A percentile compares a stretch with the other conserved stretches of the same genome.
phyloP scores from a whole-genome alignment of 2,113 vertebrate genomes.

The Podiceps cristatus region DNA sequence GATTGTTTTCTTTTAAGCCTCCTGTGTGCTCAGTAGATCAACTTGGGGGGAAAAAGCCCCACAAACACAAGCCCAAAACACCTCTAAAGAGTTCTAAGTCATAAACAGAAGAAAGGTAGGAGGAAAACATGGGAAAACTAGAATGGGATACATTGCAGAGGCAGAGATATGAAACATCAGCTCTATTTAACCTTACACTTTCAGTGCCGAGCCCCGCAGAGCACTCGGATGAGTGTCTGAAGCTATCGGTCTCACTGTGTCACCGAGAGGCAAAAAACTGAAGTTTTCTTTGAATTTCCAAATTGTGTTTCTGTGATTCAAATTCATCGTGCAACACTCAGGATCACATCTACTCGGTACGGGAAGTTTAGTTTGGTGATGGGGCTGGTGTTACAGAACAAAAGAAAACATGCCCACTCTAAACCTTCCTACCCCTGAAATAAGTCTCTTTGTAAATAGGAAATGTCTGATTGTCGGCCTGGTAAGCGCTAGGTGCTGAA shows the following conservation, averaged over 20 bases:
- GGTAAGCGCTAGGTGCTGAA: not conserved
- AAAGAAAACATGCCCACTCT: not conserved
- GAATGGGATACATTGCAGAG: not conserved
- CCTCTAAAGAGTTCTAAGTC: not conserved
- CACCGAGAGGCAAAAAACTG: not conserved
- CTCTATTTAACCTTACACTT: not conserved
- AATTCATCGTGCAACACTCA: fast-evolving
- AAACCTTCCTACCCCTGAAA: not conserved
- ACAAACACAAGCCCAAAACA: not conserved
- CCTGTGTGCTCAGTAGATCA: fast-evolving
- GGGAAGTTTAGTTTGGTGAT: not conserved
- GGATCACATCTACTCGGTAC: fast-evolving
- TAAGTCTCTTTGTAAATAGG: not conserved
- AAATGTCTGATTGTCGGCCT: not conserved
- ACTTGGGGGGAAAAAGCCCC: not conserved
- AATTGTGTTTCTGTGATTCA: not conserved
- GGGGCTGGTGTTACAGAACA: not conserved
- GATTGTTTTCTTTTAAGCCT: not conserved
- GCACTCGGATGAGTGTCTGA: not conserved
- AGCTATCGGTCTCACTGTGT: not conserved
- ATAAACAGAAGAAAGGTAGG: not conserved
- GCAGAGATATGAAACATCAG: not conserved
- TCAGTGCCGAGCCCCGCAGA: not conserved
- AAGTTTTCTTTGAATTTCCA: not conserved
- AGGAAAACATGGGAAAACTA: not conserved